A percentile compares a stretch with the other conserved stretches of the same genome.
phyloP scores from a whole-genome alignment of 2,888 invertebrate species.

The Plagodis pulveraria region DNA sequence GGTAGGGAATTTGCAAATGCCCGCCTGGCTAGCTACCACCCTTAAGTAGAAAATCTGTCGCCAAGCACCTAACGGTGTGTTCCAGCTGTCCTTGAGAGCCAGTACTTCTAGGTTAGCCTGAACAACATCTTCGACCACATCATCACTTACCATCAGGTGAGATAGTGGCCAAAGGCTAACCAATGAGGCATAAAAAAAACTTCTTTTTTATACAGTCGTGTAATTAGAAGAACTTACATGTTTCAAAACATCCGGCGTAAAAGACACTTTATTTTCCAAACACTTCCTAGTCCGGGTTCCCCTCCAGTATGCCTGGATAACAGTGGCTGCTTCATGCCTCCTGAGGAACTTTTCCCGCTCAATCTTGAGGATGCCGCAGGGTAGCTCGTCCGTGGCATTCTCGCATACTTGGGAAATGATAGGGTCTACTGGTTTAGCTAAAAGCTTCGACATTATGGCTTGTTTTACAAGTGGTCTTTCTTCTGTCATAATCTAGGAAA shows the following conservation, averaged over 20 bases:
- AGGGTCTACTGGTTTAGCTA: slow-evolving; percentile 45
- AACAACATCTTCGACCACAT: no score
- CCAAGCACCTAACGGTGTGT: no score
- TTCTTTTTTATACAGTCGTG: no score
- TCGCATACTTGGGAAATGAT: slow-evolving; percentile 62
- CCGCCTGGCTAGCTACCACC: no score
- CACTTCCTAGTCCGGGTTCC: slow-evolving; percentile 67
- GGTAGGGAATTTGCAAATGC: no score
- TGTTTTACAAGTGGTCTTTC: slow-evolving; percentile 47
- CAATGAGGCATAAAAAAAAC: no score
- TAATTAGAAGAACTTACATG: slow-evolving; percentile 50
- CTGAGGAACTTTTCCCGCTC: slow-evolving; percentile 61
- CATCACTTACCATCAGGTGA: no score
- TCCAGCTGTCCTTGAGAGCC: no score
- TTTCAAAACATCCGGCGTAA: slow-evolving; percentile 61
- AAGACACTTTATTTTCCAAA: slow-evolving; percentile 40
- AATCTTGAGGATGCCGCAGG: slow-evolving; percentile 64
- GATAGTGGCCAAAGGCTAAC: no score
- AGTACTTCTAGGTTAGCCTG: no score
- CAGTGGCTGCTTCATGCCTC: slow-evolving; percentile 68
- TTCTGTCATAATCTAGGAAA: slow-evolving; percentile 36
- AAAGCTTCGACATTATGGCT: slow-evolving; percentile 48
- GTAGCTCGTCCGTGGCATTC: slow-evolving; percentile 59
- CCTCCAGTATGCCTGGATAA: slow-evolving; percentile 70
- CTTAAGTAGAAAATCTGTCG: no score